Evolutionary conservation across 30 jellyfish, hydroid and myxozoan species (phyloP).

Genomic region (Cassiopea xamachana): DNA sequence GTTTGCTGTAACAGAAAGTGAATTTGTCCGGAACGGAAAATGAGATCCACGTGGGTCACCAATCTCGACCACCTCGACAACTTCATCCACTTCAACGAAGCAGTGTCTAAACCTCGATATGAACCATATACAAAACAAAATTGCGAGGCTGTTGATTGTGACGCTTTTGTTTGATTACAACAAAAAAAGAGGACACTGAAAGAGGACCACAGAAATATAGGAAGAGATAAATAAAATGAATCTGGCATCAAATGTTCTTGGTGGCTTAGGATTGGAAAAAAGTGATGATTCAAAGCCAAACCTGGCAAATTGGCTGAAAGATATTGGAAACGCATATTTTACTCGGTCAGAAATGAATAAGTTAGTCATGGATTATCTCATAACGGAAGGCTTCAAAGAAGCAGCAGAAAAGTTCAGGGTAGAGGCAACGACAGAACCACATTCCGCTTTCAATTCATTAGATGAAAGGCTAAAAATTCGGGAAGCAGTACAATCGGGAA

Average conservation of each 20-base stretch:
- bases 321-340: conserved; percentile 59
- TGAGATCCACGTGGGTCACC: no score
- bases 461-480: conserved; percentile 89
- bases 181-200: no score
- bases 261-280: conserved; percentile 71
- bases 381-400: conserved; percentile 96
- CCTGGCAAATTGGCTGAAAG: conserved; percentile 77
- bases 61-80: no score
- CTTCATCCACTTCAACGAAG: no score
- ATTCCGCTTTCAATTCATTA: conserved; percentile 78
- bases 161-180: no score
- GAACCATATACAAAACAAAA: no score
- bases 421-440: conserved; percentile 93
- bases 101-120: no score
- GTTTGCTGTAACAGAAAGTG: no score
- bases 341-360: conserved; percentile 90
- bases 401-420: conserved; percentile 96
- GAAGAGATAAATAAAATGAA: conserved; percentile 24
- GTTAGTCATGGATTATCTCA: conserved; percentile 90
- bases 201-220: background rate
- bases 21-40: no score
- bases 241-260: conserved; percentile 52
- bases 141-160: no score
- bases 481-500: conserved; percentile 91
- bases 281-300: conserved; percentile 62